Conservation (phyloP, 2,113 vertebrate genomes). For the Centropristis striata region DNA sequence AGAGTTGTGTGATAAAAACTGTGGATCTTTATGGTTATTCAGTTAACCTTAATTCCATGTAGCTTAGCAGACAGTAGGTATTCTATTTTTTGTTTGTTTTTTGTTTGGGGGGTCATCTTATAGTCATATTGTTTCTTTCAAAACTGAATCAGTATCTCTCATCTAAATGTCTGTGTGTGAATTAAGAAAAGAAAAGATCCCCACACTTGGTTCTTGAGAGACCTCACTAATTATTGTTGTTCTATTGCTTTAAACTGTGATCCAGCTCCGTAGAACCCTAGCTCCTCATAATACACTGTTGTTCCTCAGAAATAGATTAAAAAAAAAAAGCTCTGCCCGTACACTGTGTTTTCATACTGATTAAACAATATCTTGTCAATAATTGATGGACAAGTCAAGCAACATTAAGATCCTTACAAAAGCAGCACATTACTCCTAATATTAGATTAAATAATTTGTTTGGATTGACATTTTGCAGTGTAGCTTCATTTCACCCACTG, state of each 20-base stretch:
- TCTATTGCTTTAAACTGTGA: not conserved
- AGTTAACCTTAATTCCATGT: not conserved
- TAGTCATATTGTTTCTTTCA: not conserved
- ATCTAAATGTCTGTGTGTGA: not conserved
- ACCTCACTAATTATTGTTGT: not conserved
- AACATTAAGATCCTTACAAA: not conserved
- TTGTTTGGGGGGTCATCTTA: no score
- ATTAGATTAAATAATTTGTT: conserved; percentile 29
- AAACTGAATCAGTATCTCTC: not conserved
- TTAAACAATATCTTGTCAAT: not conserved
- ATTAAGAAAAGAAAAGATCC: not conserved
- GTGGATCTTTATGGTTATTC: not conserved
- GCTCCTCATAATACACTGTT: not conserved
- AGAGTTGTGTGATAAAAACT: conserved; percentile 7
- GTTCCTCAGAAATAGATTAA: not conserved
- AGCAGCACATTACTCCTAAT: not conserved
- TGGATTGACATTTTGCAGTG: conserved; percentile 40
- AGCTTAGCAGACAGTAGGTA: not conserved
- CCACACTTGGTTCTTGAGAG: not conserved
- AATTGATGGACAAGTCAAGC: not conserved
- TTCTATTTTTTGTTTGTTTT: not conserved
- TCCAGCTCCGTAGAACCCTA: not conserved
- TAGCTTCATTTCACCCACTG: conserved; percentile 39
- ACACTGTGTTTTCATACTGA: not conserved
- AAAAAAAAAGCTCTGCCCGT: not conserved